A percentile compares a stretch with the other conserved stretches of the same genome.
Evolutionary conservation across 2,888 invertebrate genomes (phyloP).

Genomic region (Brachyptera risi): DNA sequence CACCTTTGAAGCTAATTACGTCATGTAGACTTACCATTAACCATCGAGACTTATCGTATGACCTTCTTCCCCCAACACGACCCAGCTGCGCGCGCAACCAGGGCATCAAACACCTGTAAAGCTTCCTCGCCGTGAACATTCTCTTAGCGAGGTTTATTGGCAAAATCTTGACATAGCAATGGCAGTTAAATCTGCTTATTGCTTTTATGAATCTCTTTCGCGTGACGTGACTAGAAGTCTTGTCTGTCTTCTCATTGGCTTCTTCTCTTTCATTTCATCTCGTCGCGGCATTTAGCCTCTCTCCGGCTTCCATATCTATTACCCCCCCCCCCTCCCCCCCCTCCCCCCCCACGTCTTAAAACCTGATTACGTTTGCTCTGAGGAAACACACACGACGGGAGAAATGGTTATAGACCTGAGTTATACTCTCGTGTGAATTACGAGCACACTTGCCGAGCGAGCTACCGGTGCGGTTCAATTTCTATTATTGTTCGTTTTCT

Average conservation of each 20-base stretch:
- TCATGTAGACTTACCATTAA: no score
- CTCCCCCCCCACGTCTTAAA: conserved; percentile 23
- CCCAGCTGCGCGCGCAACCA: neutral
- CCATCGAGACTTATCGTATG: no score
- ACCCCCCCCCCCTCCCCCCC: conserved; percentile 14
- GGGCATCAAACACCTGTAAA: conserved; percentile 17
- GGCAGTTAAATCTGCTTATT: conserved; percentile 29
- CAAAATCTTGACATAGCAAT: conserved; percentile 22
- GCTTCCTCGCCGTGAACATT: conserved; percentile 5
- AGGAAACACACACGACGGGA: conserved; percentile 19
- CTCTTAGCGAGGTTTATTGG: conserved; percentile 11
- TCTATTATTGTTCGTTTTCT: conserved; percentile 19
- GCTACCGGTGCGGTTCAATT: conserved; percentile 19
- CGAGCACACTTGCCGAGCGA: conserved; percentile 19
- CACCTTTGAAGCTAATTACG: no score
- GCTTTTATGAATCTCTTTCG: conserved; percentile 29
- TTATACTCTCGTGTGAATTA: conserved; percentile 26
- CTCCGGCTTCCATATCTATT: conserved; percentile 17
- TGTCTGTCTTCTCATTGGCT: conserved; percentile 30
- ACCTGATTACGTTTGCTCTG: conserved; percentile 28
- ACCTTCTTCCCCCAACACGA: no score
- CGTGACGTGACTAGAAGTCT: conserved; percentile 27
- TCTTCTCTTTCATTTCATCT: conserved; percentile 10
- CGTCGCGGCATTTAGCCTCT: conserved; percentile 17
- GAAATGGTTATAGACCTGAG: conserved; percentile 28